Evolutionary conservation across 2,797 vertebrate genomes (phyloP), one percentile per base, ranked within the genome.

Genomic region (Characodon lateralis): DNA sequence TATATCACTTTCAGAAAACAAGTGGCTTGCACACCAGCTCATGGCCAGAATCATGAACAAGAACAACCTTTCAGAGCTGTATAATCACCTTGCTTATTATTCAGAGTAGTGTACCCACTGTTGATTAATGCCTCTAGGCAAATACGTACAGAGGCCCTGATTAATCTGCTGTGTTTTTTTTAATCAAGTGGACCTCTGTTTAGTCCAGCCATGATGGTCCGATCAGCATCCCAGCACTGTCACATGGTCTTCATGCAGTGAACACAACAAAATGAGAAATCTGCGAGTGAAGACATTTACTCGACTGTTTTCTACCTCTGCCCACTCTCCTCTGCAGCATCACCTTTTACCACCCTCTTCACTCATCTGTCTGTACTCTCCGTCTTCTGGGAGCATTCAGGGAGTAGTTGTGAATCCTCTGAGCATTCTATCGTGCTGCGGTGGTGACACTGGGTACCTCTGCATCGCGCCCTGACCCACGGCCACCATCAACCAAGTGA

Each of bases 61-160:
- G 81, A 85, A 85, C 75, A 5, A 71, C 50, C 22, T 88, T 89
- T 90, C 83, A 89, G 82, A 85, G 88, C 74, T 61, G 86, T 56
- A 88, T 93, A 93, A 93, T 93, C 89, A 94, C 85, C 79, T 80
- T 41, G 69, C 80, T 91, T 91, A 91, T 90, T 93, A 91, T 93
- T 94, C 92, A 86, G 85, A 88, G 83, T 82, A 84, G 89, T 86
- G 78, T 73, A 89, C 89, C 89, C 69, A 82, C 78, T 89, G 87
- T 86, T 94, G 92, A 95, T 94, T 91, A 93, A 91, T 87, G 92
- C 87, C 86, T 83, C 77, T 68, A 83, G 88, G 85, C 85, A 93
- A 93, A 93, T 90, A 88, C 93, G 89, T 86, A 89, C 90, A 87
- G 83, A 89, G 85, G 76, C n/a, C 74, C 82, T 77, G 61, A 78